Evolutionary conservation across 2,797 vertebrate genomes (phyloP).

Genomic region (Rallus crepitans): DNA sequence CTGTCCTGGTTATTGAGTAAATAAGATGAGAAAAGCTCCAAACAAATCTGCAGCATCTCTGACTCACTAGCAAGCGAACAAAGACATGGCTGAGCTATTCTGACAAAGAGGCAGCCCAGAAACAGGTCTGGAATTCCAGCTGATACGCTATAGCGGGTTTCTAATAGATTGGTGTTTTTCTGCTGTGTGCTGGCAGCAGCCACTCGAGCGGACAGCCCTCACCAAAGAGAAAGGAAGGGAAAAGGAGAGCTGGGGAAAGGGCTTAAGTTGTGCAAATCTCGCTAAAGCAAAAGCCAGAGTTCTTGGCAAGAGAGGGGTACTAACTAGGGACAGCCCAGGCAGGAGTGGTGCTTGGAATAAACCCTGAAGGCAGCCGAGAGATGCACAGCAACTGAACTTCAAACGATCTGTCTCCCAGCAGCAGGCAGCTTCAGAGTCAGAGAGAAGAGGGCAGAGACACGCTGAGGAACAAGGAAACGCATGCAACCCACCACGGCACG

Average conservation of each 20-base stretch:
- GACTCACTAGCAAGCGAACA: background rate
- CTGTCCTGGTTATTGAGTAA: conserved; percentile 4
- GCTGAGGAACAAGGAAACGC: background rate
- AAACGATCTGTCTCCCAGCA: background rate
- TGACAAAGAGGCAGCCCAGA: conserved; percentile 44
- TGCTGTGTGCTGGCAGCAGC: background rate
- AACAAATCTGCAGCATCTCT: conserved; percentile 21
- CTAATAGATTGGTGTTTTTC: background rate
- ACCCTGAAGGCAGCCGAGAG: background rate
- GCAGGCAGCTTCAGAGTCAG: background rate
- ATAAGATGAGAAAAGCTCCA: background rate
- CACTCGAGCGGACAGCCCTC: background rate
- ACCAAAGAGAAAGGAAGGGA: background rate
- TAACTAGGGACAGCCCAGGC: background rate
- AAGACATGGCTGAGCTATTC: conserved; percentile 39
- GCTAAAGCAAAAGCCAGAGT: background rate
- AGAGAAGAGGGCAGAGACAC: background rate
- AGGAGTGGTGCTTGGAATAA: background rate
- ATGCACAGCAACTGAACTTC: background rate
- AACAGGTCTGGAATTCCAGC: conserved; percentile 3
- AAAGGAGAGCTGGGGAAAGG: background rate
- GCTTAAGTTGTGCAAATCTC: background rate
- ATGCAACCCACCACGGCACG: background rate
- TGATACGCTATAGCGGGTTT: background rate
- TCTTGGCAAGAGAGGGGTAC: background rate